Conservation (phyloP, 2,113 vertebrate genomes). For the Gymnogyps californianus region DNA sequence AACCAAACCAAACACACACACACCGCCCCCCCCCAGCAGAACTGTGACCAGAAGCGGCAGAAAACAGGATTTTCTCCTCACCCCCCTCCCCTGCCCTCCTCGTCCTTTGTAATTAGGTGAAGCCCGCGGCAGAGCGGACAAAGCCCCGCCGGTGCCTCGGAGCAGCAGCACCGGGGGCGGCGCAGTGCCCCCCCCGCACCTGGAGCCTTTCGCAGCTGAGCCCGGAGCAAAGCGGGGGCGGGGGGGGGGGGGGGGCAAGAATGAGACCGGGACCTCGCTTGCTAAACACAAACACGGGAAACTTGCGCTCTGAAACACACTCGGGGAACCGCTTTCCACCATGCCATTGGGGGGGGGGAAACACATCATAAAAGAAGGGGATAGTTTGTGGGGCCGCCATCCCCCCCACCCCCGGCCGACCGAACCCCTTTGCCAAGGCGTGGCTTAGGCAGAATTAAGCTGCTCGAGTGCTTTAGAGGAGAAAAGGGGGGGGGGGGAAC, state of each 20-base stretch:
- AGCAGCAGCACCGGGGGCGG: background rate
- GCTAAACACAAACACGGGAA: background rate
- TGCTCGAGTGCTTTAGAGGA: background rate
- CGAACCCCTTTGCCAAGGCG: background rate
- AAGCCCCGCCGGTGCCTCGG: background rate
- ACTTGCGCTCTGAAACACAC: rapidly evolving
- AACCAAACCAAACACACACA: background rate
- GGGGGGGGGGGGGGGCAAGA: rapidly evolving
- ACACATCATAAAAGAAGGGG: background rate
- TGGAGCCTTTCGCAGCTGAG: background rate
- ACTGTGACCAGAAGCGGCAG: background rate
- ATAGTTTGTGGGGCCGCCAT: background rate
- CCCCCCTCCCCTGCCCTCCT: background rate
- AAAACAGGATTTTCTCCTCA: background rate
- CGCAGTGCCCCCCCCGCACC: background rate
- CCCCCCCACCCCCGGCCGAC: no score
- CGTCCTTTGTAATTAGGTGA: background rate
- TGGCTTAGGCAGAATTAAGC: background rate
- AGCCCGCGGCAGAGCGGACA: background rate
- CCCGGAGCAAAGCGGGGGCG: background rate
- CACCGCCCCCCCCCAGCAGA: background rate
- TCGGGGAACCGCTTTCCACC: background rate
- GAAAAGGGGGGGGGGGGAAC: background rate
- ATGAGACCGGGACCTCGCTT: background rate
- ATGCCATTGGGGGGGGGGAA: rapidly evolving